A percentile compares a stretch with the other conserved stretches of the same genome.
Evolutionary conservation across 2,888 invertebrate species (phyloP).

Genomic region (Auanema sp.): DNA sequence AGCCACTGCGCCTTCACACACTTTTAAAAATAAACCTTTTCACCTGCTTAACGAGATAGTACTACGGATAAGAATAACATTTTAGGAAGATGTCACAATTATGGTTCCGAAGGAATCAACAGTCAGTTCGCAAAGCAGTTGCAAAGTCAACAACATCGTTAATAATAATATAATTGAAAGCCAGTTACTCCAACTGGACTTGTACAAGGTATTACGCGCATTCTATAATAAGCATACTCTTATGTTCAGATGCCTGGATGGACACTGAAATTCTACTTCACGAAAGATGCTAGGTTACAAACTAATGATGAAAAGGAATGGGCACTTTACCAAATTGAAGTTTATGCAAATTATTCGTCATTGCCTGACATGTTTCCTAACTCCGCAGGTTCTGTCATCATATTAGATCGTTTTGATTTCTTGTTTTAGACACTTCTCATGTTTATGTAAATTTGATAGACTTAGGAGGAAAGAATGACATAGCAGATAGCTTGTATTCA

Average conservation of each 20-base stretch:
- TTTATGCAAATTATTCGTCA: slow-evolving; percentile 37
- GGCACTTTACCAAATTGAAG: slow-evolving; percentile 32
- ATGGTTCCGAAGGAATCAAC: too few species aligned
- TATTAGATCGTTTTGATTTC: background rate
- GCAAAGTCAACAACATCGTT: too few species aligned
- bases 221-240: background rate
- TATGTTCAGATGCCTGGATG: slow-evolving; percentile 14
- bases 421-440: background rate
- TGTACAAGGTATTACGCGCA: too few species aligned
- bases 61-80: too few species aligned
- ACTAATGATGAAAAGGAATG: slow-evolving; percentile 31
- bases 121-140: too few species aligned
- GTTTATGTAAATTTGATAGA: slow-evolving; percentile 7
- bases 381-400: slow-evolving; percentile 21
- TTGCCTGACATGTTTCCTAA: slow-evolving; percentile 28
- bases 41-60: too few species aligned
- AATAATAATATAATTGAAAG: too few species aligned
- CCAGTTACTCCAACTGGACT: too few species aligned
- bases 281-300: slow-evolving; percentile 20
- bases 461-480: slow-evolving; percentile 8
- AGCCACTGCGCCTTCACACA: too few species aligned
- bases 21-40: too few species aligned
- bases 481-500: slow-evolving; percentile 29
- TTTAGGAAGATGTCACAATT: too few species aligned
- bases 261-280: slow-evolving; percentile 11